Percentiles rank a stretch among this genome's conserved stretches.
phyloP scores from a whole-genome alignment of 2,888 invertebrate genomes.

The Strigamia crassipes region DNA sequence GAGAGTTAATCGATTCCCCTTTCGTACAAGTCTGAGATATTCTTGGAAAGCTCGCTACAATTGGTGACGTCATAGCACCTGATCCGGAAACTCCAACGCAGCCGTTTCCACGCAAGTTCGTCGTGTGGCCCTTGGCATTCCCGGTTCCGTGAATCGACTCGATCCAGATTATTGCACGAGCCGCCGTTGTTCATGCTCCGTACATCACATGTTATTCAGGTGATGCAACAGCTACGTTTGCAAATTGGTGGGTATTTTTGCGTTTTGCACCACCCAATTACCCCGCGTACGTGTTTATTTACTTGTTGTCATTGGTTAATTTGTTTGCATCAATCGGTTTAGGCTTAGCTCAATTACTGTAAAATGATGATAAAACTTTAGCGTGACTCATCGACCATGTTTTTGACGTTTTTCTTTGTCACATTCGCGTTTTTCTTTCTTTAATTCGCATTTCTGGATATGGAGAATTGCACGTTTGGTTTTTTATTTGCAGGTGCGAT shows the following conservation, averaged over 20 bases:
- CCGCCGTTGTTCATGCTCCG: not conserved
- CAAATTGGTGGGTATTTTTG: not conserved
- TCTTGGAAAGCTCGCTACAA: not conserved
- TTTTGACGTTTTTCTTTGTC: not conserved
- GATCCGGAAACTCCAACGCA: not conserved
- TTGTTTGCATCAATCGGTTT: not conserved
- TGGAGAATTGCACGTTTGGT: not conserved
- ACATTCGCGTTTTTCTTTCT: too few species aligned
- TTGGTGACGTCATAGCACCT: not conserved
- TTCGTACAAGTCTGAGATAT: not conserved
- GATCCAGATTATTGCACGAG: not conserved
- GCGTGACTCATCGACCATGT: not conserved
- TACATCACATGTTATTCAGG: slow-evolving; percentile 12
- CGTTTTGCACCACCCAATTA: not conserved
- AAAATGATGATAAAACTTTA: not conserved
- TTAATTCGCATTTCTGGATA: too few species aligned
- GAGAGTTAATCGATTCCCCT: not conserved
- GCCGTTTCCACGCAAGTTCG: not conserved
- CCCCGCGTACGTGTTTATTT: not conserved
- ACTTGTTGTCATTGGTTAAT: not conserved
- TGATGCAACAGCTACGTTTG: not conserved
- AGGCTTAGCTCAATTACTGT: not conserved
- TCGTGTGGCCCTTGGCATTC: slow-evolving; percentile 14
- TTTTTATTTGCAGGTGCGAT: not conserved
- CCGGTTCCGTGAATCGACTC: slow-evolving; percentile 7